Evolutionary conservation across 53 echinoderm and acorn worm genomes (phyloP), one percentile per base, ranked within the genome.

Genomic region (Actinopyga echinites): DNA sequence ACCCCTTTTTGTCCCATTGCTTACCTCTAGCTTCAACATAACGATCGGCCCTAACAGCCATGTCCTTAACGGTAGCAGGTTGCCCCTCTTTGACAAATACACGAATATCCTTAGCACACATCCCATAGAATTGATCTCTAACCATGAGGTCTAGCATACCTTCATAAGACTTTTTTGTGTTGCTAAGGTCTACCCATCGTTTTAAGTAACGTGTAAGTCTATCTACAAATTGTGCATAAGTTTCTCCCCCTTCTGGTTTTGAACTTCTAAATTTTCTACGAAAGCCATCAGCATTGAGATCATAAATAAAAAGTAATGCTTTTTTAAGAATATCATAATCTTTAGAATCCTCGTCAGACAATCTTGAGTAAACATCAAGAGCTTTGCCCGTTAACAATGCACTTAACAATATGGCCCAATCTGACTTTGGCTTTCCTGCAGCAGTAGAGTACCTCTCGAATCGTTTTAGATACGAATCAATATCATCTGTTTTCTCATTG

Each of bases 41-140:
- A 56, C 84, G 86, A 66, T 92, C 92, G 1, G 92, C 82, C 15
- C 85, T 61, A 30, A 56, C 44, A 5, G 86, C 80, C 8, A 84
- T 17, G 7, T 86, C 80, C 34, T 61, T 2, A 1, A 89, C 43
- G 6, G 25, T 52, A 8, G 38, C 36, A 10, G 86, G 93, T 21
- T 92, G 73, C 8, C 86, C 59, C 64, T 89, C 93, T 56, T 84
- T 92, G 25, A 92, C 15, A 74, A 92, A 92, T 64, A 89, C 79
- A 1, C 55, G 10, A 40, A 89, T 44, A 3, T 92, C 89, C 32
- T 83, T 82, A 22, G 64, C 58, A 79, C 92, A 89, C n/a, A 68
- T 23, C 35, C 68, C 45, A 32, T 77, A 63, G 25, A 93, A 61
- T 71, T 86, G 20, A 44, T 92, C 92, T 40, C 35, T 65, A 29